phyloP scores from a whole-genome alignment of 2,888 invertebrate species.

The Caenorhabditis macrosperma region DNA sequence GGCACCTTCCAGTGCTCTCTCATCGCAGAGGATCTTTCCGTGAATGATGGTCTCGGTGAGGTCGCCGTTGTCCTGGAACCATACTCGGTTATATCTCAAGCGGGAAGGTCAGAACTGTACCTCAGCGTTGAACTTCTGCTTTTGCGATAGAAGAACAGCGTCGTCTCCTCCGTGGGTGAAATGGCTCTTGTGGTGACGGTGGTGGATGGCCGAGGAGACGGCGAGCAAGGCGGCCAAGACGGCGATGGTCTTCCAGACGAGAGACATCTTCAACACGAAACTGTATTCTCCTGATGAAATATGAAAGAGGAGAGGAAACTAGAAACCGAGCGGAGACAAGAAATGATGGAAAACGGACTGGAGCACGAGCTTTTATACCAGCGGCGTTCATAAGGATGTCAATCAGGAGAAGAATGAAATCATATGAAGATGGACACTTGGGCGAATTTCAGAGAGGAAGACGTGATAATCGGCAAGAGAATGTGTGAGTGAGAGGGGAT shows the following conservation, averaged over 20 bases:
- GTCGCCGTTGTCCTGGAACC: slow-evolving; percentile 1
- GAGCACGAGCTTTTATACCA: slow-evolving; percentile 24
- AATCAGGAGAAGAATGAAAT: slow-evolving; percentile 49
- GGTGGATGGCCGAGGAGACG: neutral
- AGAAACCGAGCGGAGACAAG: neutral
- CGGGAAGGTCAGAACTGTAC: too few relatives aligned
- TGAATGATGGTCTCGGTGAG: neutral
- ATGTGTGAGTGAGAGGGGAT: slow-evolving; percentile 1
- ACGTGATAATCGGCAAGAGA: neutral
- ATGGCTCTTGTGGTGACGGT: neutral
- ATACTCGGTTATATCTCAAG: too few relatives aligned
- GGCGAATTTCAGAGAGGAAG: neutral
- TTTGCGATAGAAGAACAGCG: too few relatives aligned
- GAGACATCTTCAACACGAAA: slow-evolving; percentile 7
- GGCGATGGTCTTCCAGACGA: slow-evolving; percentile 1
- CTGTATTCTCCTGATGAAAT: neutral
- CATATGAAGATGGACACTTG: slow-evolving; percentile 46
- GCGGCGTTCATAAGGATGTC: slow-evolving; percentile 1
- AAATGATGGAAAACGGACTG: neutral
- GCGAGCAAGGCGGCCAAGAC: slow-evolving; percentile 15
- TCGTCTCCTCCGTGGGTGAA: too few relatives aligned
- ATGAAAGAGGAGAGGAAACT: neutral
- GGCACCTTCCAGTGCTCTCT: neutral
- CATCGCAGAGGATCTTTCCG: slow-evolving; percentile 30
- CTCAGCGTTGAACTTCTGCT: too few relatives aligned